Conservation (phyloP, 92 coral and sea anemone genomes). For the Actinostola sp. region DNA sequence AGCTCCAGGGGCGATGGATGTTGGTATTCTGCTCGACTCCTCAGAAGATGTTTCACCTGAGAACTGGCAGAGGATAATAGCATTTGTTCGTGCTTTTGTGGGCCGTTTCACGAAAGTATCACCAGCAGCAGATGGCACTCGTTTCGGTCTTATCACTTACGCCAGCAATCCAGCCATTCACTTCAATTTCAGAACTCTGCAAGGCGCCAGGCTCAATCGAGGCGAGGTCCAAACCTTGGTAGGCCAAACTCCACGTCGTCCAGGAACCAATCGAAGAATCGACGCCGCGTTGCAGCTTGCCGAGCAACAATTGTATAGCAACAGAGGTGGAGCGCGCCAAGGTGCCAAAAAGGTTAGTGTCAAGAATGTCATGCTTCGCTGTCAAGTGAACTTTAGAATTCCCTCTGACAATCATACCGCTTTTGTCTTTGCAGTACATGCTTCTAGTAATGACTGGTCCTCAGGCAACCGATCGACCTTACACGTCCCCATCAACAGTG, state of each 20-base stretch:
- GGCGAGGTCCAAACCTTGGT: slow-evolving; percentile 45
- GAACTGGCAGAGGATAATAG: slow-evolving; percentile 61
- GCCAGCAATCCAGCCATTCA: slow-evolving; percentile 50
- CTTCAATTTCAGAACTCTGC: slow-evolving; percentile 59
- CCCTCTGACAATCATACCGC: too few relatives aligned
- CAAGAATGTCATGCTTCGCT: not conserved
- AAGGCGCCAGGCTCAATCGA: slow-evolving; percentile 57
- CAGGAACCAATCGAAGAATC: slow-evolving; percentile 58
- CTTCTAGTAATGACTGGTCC: slow-evolving; percentile 57
- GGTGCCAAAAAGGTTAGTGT: slow-evolving; percentile 34
- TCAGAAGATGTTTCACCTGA: too few relatives aligned
- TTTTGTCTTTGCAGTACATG: slow-evolving; percentile 25
- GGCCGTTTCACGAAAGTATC: slow-evolving; percentile 55
- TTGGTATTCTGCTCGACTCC: slow-evolving; percentile 78
- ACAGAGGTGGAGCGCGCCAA: slow-evolving; percentile 29
- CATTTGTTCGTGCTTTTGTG: slow-evolving; percentile 52
- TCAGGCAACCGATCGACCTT: slow-evolving; percentile 36
- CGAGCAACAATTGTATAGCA: slow-evolving; percentile 35
- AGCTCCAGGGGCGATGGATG: slow-evolving; percentile 42
- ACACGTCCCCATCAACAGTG: slow-evolving; percentile 31
- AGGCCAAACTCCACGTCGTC: slow-evolving; percentile 54
- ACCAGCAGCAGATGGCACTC: slow-evolving; percentile 63
- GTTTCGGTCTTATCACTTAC: slow-evolving; percentile 67
- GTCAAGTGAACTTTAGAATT: not conserved
- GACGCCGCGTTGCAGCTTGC: slow-evolving; percentile 43